Conservation (phyloP, 2,888 invertebrate genomes). For the Proisotoma minuta region DNA sequence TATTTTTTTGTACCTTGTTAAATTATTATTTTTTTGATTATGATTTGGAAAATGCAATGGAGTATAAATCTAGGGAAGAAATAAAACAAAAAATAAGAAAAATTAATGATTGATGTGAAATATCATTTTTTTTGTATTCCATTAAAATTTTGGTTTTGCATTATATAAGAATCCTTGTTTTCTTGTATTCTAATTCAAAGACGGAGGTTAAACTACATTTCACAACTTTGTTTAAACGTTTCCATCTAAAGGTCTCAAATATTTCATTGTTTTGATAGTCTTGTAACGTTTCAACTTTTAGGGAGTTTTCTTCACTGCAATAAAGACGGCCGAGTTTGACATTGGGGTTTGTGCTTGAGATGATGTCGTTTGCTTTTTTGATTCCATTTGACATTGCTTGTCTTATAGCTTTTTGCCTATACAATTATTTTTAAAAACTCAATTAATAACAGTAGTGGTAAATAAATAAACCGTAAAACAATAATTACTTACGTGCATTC, state of each 20-base stretch:
- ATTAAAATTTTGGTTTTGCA: too few relatives aligned
- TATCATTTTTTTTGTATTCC: too few relatives aligned
- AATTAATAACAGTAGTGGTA: not conserved
- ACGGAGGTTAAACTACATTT: slow-evolving; percentile 33
- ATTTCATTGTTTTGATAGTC: slow-evolving; percentile 25
- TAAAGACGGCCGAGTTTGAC: slow-evolving; percentile 27
- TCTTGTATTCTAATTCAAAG: slow-evolving; percentile 29
- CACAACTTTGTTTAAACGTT: slow-evolving; percentile 25
- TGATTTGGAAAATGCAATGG: too few relatives aligned
- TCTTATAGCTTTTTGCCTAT: slow-evolving; percentile 28
- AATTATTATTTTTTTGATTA: not conserved
- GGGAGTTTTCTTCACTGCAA: slow-evolving; percentile 33
- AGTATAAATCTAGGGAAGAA: too few relatives aligned
- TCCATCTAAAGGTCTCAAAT: slow-evolving; percentile 36
- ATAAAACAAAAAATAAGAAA: too few relatives aligned
- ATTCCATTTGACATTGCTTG: slow-evolving; percentile 29
- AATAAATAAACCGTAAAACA: not conserved
- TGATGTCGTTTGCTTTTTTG: slow-evolving; percentile 29
- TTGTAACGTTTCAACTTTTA: slow-evolving; percentile 16
- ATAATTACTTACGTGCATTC: slow-evolving; percentile 23
- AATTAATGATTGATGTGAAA: too few relatives aligned
- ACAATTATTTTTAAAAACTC: slow-evolving; percentile 3
- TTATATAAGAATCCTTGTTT: slow-evolving; percentile 2
- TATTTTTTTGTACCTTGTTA: not conserved
- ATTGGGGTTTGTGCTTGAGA: slow-evolving; percentile 17